Evolutionary conservation across 1,140 invertebrate genomes (phyloP).

Genomic region (Drosophila takahashii): DNA sequence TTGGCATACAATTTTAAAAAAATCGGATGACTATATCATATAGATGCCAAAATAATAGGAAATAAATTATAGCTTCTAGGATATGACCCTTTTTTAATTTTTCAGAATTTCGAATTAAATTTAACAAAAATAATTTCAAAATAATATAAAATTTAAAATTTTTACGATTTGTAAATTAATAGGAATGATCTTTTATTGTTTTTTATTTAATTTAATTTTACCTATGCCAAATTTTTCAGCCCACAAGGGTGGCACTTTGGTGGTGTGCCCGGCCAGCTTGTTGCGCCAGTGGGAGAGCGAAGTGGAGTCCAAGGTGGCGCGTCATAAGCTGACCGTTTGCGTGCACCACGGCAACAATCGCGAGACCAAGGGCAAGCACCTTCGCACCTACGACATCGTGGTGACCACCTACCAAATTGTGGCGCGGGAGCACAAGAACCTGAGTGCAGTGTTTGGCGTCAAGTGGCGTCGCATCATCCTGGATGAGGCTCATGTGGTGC

Average conservation of each 20-base stretch:
- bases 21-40: too few species aligned
- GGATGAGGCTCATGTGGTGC: constrained; percentile 96
- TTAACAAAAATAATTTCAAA: too few species aligned
- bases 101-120: too few species aligned
- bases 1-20: too few species aligned
- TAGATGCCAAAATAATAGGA: too few species aligned
- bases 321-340: constrained; percentile 87
- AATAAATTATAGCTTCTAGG: too few species aligned
- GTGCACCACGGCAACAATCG: constrained; percentile 94
- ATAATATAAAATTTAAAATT: too few species aligned
- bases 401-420: constrained; percentile 92
- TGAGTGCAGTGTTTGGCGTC: constrained; percentile 70
- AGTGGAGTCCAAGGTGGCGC: constrained; percentile 88
- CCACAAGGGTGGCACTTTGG: constrained; percentile 90
- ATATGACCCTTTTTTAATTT: too few species aligned
- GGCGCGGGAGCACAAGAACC: constrained; percentile 86
- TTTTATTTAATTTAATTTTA: background rate
- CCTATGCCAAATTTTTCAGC: constrained; percentile 55
- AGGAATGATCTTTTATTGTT: too few species aligned
- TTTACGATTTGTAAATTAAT: too few species aligned
- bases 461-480: constrained; percentile 94
- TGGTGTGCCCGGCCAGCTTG: constrained; percentile 95
- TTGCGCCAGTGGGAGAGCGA: constrained; percentile 95
- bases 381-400: constrained; percentile 89
- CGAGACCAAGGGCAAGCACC: constrained; percentile 87